Evolutionary conservation across 2,888 invertebrate species (phyloP).

Genomic region (Lomographa bimaculata): DNA sequence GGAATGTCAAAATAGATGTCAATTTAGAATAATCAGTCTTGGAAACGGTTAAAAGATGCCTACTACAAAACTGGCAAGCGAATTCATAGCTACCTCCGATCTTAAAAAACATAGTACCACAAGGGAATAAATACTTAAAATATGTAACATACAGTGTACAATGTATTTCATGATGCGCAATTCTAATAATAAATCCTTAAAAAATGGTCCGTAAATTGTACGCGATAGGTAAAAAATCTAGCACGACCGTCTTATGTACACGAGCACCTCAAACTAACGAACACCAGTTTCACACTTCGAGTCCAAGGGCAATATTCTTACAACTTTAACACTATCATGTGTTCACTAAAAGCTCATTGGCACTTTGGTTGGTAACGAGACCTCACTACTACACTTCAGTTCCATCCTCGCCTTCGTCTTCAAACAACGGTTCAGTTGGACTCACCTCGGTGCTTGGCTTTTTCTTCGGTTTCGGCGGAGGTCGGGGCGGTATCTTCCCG

Average conservation of each 20-base stretch:
- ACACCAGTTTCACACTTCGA: slow-evolving; percentile 42
- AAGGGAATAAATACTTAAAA: slow-evolving; percentile 77
- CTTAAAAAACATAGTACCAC: slow-evolving; percentile 44
- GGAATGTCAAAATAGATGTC: slow-evolving; percentile 70
- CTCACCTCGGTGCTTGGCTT: slow-evolving; percentile 84
- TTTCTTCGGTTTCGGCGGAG: slow-evolving; percentile 93
- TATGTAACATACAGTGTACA: slow-evolving; percentile 49
- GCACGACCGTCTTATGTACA: slow-evolving; percentile 76
- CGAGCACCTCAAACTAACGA: slow-evolving; percentile 65
- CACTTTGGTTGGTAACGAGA: slow-evolving; percentile 65
- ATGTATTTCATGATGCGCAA: slow-evolving; percentile 33
- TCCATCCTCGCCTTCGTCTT: slow-evolving; percentile 94
- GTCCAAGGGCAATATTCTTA: slow-evolving; percentile 28
- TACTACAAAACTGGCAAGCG: slow-evolving; percentile 40
- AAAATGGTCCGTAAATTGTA: slow-evolving; percentile 77
- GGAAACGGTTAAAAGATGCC: slow-evolving; percentile 63
- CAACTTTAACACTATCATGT: slow-evolving; percentile 26
- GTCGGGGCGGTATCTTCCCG: slow-evolving; percentile 91
- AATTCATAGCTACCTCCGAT: slow-evolving; percentile 30
- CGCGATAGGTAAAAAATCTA: slow-evolving; percentile 80
- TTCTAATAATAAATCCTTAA: slow-evolving; percentile 49
- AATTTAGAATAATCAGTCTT: slow-evolving; percentile 83
- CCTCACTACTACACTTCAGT: slow-evolving; percentile 89
- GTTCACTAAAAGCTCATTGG: slow-evolving; percentile 76
- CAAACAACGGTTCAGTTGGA: slow-evolving; percentile 89